These are phyloP conservation scores for Amniataba percoides DNA, from an alignment of 2,797 vertebrate genomes.

Conservation along the genomic window DNA sequence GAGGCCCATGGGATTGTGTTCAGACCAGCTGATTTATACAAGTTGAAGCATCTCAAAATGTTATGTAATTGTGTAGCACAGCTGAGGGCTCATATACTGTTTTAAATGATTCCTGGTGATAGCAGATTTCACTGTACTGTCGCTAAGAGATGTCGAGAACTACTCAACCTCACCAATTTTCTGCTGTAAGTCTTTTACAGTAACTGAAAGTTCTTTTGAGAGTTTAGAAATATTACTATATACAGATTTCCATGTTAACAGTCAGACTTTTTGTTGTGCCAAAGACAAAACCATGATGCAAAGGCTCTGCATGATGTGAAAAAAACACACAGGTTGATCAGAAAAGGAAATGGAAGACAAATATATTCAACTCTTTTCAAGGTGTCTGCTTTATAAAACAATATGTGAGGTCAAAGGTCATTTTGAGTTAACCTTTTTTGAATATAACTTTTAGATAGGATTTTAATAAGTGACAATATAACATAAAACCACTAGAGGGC, in stretches of 20 bases:
- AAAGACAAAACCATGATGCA: not conserved
- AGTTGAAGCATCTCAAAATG: slow-evolving; percentile 27
- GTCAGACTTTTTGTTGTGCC: not conserved
- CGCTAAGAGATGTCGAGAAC: not conserved
- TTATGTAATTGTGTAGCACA: slow-evolving; percentile 27
- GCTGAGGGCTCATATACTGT: slow-evolving; percentile 14
- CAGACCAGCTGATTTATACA: slow-evolving; percentile 24
- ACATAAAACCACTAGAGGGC: slow-evolving; percentile 65
- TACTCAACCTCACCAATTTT: not conserved
- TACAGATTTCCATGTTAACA: not conserved
- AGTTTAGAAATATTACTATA: not conserved
- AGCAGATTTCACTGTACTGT: not conserved
- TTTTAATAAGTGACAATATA: not conserved
- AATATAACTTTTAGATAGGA: too few species aligned
- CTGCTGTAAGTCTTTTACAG: not conserved
- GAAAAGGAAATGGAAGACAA: too few species aligned
- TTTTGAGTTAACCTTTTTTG: not conserved
- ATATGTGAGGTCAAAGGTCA: not conserved
- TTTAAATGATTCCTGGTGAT: slow-evolving; percentile 22
- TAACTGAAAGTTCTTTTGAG: too few species aligned
- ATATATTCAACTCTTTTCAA: not conserved
- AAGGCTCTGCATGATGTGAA: not conserved
- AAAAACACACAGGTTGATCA: not conserved
- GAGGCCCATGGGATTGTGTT: slow-evolving; percentile 26
- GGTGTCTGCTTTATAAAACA: not conserved